A percentile compares a stretch with the other conserved stretches of the same genome.
These are phyloP conservation scores for Macrotis lagotis DNA, from an alignment of 2,113 vertebrate species.

Conservation along the genomic window DNA sequence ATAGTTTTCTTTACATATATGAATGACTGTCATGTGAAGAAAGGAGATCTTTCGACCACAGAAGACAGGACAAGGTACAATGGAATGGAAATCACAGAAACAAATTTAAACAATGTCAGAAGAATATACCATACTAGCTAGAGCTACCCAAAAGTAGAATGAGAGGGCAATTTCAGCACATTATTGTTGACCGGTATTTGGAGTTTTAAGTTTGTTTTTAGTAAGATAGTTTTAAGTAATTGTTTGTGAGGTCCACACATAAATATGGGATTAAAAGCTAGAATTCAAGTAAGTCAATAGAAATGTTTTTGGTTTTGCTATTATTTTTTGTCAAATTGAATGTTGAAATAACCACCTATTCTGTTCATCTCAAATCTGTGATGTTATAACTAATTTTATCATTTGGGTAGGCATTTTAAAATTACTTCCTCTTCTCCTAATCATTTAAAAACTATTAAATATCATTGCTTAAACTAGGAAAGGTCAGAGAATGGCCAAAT, in stretches of 20 bases:
- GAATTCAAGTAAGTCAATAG: slow-evolving; percentile 1
- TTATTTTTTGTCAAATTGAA: slow-evolving; percentile 16
- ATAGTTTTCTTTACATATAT: neutral
- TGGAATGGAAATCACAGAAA: neutral
- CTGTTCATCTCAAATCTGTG: neutral
- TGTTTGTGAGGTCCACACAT: slow-evolving; percentile 41
- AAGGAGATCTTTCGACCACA: neutral
- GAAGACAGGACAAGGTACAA: neutral
- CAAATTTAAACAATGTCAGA: neutral
- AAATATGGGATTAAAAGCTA: slow-evolving; percentile 38
- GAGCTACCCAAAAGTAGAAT: neutral
- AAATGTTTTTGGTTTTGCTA: slow-evolving; percentile 20
- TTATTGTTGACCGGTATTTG: neutral
- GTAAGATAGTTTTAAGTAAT: no score
- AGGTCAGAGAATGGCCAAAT: neutral
- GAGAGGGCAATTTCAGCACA: neutral
- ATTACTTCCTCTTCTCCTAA: neutral
- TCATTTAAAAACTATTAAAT: neutral
- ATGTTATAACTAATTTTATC: slow-evolving; percentile 27
- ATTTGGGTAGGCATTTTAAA: slow-evolving; percentile 20
- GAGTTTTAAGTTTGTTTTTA: no score
- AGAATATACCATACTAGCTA: neutral
- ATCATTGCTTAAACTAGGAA: neutral
- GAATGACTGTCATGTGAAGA: neutral
- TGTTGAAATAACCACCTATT: slow-evolving; percentile 19